Base-by-base conservation (phyloP, 1,140 invertebrate genomes). In the Drosophila ogumai region DNA sequence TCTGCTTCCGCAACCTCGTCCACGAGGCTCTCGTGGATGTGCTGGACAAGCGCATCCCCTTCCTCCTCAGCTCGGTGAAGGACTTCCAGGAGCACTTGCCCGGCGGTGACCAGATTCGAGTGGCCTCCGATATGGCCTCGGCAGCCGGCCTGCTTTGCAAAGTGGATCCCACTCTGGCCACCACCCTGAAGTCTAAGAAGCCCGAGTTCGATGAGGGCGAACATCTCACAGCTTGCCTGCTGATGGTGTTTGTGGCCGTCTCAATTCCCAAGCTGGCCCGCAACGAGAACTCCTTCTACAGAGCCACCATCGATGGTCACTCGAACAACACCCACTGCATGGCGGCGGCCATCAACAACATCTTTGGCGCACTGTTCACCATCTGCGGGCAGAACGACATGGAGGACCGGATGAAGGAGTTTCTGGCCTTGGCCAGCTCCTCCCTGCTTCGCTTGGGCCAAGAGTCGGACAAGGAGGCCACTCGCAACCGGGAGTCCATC, bases 191-290 rank as follows among this genome's bases (percentile, higher is more conserved):
- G 77, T 95, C 95, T 61, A 97, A 99, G 78, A 99, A 99, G 92
- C 95, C 95, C 63, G 98, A 98, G 79, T 93, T 94, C 2, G 96
- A 97, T 66, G 98, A 99, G 75, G 94, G 94, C 28, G 98, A 99
- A 82, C 99, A 99, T 94, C 94, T 98, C 15, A 94, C 98, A 28
- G 97, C 99, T 2, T 99, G 99, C 93, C 93, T 99, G 7, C 93
- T 99, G 19, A 99, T 99, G 98, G 99, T 99, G 6, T 99, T 99
- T 93, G 97, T 99, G 2, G 99, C 99, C 0, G 98, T 99, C 32
- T 98, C 98, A 0, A 96, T 99, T 79, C 99, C 99, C 5, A 98
- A 98, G 93, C 94, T 99, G n/a, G 98, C 99, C 1, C 95, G 97
- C 57, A 96, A 95, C 78, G 98, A 99, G 56, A 95, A 95, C 50